Evolutionary conservation across 2,113 vertebrate genomes (phyloP).

Genomic region (Myodes glareolus): DNA sequence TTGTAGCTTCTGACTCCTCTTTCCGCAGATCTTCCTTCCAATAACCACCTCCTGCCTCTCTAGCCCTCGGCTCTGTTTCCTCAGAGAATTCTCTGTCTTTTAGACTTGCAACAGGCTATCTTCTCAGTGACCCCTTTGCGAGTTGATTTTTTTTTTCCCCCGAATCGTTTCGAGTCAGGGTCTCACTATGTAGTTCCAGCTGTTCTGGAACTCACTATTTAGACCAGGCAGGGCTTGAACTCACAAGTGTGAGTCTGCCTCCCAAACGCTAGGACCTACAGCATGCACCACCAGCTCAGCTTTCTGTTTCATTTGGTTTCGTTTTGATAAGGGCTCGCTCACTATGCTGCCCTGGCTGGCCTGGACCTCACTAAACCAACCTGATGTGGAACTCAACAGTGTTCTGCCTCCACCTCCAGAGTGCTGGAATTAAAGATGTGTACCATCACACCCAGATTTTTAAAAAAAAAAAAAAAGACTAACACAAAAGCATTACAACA

Average conservation of each 20-base stretch:
- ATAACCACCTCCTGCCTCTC: not conserved
- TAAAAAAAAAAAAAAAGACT: not conserved
- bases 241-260: not conserved
- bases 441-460: not conserved
- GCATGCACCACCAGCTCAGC: not conserved
- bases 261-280: not conserved
- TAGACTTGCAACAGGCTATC: not conserved
- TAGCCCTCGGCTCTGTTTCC: not conserved
- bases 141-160: too few species aligned
- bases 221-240: not conserved
- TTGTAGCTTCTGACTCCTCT: not conserved
- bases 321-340: not conserved
- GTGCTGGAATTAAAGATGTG: not conserved
- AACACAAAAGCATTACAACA: not conserved
- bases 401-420: not conserved
- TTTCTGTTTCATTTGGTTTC: not conserved
- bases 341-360: not conserved
- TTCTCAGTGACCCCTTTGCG: not conserved
- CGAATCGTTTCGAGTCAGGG: not conserved
- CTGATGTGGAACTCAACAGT: not conserved
- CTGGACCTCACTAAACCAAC: not conserved
- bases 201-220: not conserved
- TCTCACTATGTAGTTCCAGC: not conserved
- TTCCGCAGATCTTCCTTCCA: not conserved
- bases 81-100: not conserved